Evolutionary conservation across 2,113 vertebrate species (phyloP).

Genomic region (Aegotheles bennettii): DNA sequence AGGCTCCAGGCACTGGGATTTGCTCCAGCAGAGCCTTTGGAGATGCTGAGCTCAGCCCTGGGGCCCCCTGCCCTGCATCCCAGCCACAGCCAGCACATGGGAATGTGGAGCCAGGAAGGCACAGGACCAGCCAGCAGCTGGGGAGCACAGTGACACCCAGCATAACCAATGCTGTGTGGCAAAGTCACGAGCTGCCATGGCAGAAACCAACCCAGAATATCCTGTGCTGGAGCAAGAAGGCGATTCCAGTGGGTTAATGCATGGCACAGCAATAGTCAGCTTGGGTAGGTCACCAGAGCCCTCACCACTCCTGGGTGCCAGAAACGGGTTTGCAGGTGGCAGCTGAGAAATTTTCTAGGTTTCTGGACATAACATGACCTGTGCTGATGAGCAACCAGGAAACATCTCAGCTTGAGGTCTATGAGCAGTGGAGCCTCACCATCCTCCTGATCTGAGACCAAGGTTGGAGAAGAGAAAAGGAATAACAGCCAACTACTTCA

Average conservation of each 20-base stretch:
- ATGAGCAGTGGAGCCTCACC: neutral
- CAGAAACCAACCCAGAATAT: neutral
- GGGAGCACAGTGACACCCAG: neutral
- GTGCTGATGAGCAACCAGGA: neutral
- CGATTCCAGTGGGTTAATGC: neutral
- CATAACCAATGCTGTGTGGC: rapidly evolving
- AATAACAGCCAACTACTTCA: neutral
- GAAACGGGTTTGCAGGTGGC: neutral
- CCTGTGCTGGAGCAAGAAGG: neutral
- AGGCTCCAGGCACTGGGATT: neutral
- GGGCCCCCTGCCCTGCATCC: neutral
- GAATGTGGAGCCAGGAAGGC: rapidly evolving
- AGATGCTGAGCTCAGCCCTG: rapidly evolving
- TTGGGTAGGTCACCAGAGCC: rapidly evolving
- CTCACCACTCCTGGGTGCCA: neutral
- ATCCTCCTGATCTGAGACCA: too few species aligned
- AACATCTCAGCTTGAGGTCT: neutral
- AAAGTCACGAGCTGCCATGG: neutral
- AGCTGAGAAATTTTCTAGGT: neutral
- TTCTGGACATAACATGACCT: rapidly evolving
- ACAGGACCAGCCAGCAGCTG: neutral
- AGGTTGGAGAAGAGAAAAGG: neutral
- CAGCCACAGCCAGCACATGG: neutral
- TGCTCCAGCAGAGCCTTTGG: neutral
- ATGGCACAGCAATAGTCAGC: neutral